Base-by-base conservation (phyloP, 2,888 invertebrate species). In the Steromphala cineraria region DNA sequence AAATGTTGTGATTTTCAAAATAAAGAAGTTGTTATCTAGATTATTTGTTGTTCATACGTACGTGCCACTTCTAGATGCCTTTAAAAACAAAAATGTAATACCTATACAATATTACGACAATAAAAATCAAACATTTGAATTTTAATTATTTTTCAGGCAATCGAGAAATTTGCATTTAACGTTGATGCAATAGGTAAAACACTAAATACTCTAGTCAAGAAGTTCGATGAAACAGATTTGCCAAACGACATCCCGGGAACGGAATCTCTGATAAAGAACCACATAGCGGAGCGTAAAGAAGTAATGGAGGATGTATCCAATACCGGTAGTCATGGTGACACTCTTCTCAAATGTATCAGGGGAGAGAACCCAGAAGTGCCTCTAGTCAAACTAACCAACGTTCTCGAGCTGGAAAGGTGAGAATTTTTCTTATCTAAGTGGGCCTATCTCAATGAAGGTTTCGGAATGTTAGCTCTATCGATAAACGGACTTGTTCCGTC, bases 201-300 rank as follows among this genome's bases (percentile, higher is more conserved):
- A 87, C 94, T 99, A 90, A 97, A 97, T 91, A 95, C 96, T 85
- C 97, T 98, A 92, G 98, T 98, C 89, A 96, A 96, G 92, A 96
- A 96, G 88, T 96, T 98, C 88, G 96, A 97, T 87, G 98, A 98
- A 94, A 96, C 94, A 15, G 98, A 98, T 94, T 96, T 98, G 94
- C 98, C 98, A 19, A 98, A 98, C 94, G 98, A 98, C 92, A 98
- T 97, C 46, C 95, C 96, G 91, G 96, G 97, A 88, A 98, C 98
- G 85, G 96, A 97, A 94, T 96, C 96, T 90, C 94, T 98, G 89
- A 95, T 99, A 89, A 96, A 96, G 93, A 96, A 96, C 91, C 98
- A 91, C 82, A 83, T 88, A 75, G 80, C 85, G 67, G 91, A 90
- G 80, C 82, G 89, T 75, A 88, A 87, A 67, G 91, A 90, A 80